Percentiles rank a stretch among this genome's conserved stretches.
Conservation (phyloP, 2,888 invertebrate species). For the Amphipoea lucens region DNA sequence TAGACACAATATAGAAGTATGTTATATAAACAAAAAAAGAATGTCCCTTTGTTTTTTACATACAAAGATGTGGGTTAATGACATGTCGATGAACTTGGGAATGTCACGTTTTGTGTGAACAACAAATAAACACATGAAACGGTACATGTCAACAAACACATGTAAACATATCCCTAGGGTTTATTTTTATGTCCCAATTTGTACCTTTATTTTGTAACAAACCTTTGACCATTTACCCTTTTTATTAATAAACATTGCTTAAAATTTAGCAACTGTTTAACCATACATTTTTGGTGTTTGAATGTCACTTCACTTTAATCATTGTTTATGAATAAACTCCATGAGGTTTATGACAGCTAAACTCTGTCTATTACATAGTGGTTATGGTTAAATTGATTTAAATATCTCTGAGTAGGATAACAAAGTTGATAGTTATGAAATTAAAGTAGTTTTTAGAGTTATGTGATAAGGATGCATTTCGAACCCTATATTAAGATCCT, state of each 20-base stretch:
- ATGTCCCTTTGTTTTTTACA: constrained; percentile 44
- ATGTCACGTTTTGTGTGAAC: constrained; percentile 40
- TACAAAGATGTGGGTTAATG: constrained; percentile 70
- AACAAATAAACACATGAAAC: constrained; percentile 36
- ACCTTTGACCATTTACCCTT: not conserved
- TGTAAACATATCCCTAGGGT: constrained; percentile 25
- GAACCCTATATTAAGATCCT: not conserved
- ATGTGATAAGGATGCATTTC: not conserved
- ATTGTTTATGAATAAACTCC: not conserved
- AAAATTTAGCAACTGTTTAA: no score
- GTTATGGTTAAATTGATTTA: not conserved
- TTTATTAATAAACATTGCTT: no score
- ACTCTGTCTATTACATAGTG: not conserved
- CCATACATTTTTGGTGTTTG: no score
- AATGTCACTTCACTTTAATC: not conserved
- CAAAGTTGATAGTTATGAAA: not conserved
- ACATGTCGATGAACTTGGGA: constrained; percentile 75
- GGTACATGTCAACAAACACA: constrained; percentile 8
- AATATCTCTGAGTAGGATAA: not conserved
- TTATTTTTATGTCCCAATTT: not conserved
- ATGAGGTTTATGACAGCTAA: not conserved
- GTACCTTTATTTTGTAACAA: not conserved
- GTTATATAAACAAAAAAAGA: constrained; percentile 54
- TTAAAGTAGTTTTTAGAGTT: not conserved
- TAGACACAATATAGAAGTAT: constrained; percentile 43